Percentiles rank a stretch among this genome's conserved stretches.
These are phyloP conservation scores for Pecten maximus DNA, from an alignment of 2,888 invertebrate species.

Conservation along the genomic window DNA sequence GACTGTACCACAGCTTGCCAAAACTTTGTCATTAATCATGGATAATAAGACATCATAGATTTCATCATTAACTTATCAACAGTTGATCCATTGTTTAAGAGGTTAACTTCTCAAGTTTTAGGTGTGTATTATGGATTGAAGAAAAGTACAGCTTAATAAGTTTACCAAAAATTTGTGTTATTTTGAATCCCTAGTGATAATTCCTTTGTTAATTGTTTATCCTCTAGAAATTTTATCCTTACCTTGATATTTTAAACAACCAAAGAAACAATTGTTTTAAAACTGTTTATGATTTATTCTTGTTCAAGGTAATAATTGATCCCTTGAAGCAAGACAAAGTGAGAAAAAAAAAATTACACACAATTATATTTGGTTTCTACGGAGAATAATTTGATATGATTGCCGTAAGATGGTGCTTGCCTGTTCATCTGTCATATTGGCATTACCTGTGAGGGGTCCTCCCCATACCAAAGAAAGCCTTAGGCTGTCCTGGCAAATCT, in stretches of 20 bases:
- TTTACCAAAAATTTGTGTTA: neutral
- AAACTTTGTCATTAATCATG: neutral
- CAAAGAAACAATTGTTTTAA: neutral
- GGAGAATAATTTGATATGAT: neutral
- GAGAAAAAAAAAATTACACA: neutral
- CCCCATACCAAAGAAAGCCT: neutral
- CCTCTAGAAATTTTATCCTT: neutral
- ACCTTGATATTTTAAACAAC: neutral
- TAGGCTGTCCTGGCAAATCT: neutral
- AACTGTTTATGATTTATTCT: neutral
- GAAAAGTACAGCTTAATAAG: too few relatives aligned
- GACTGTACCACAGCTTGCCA: constrained; percentile 10
- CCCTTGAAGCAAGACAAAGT: neutral
- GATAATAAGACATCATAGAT: neutral
- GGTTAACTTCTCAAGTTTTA: neutral
- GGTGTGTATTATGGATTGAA: neutral
- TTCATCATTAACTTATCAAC: neutral
- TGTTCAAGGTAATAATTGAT: neutral
- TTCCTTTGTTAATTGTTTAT: neutral
- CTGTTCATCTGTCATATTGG: neutral
- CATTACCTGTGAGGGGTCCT: constrained; percentile 5
- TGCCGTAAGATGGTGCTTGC: constrained; percentile 18
- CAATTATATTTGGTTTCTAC: neutral
- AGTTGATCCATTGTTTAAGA: neutral
- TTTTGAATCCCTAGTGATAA: neutral